Conservation (phyloP, 2,113 vertebrate species). For the Agelaius tricolor region DNA sequence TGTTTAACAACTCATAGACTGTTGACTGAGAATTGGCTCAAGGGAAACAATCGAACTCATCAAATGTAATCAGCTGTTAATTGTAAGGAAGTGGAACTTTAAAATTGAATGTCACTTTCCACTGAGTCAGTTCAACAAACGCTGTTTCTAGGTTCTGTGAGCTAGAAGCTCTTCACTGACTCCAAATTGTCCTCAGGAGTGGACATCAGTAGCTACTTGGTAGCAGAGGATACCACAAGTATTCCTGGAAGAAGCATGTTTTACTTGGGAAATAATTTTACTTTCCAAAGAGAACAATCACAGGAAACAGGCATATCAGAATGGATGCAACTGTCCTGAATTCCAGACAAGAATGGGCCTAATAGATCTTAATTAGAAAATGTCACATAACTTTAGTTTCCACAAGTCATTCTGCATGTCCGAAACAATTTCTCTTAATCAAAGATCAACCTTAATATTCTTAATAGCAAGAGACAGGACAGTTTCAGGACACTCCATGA, state of each 20-base stretch:
- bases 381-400: neutral
- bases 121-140: conserved; percentile 52
- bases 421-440: neutral
- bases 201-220: neutral
- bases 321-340: neutral
- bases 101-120: conserved; percentile 71
- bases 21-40: conserved; percentile 68
- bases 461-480: neutral
- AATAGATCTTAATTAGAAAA: neutral
- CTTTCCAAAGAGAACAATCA: neutral
- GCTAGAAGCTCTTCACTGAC: conserved; percentile 49
- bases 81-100: conserved; percentile 74
- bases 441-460: neutral
- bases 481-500: neutral
- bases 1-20: conserved; percentile 71
- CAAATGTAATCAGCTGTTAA: conserved; percentile 73
- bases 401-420: neutral
- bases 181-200: conserved; percentile 3
- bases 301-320: neutral
- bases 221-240: neutral
- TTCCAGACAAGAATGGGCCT: neutral
- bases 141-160: conserved; percentile 40
- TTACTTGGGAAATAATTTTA: neutral
- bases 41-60: conserved; percentile 73
- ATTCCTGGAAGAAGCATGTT: neutral